Conservation (phyloP, 2,797 vertebrate species). For the Simalia tracyae region DNA sequence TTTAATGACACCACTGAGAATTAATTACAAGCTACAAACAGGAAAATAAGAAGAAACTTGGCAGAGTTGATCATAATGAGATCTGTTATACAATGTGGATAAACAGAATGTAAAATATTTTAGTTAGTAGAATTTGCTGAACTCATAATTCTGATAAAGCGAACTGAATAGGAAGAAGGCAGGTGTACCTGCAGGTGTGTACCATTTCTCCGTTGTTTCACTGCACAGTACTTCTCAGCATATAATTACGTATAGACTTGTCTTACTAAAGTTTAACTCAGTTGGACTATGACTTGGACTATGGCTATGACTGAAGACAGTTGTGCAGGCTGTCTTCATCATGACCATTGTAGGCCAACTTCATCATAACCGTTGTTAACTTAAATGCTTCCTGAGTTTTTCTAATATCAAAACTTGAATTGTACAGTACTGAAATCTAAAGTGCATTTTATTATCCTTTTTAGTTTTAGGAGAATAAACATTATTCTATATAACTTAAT, state of each 20-base stretch:
- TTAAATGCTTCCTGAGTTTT: not conserved
- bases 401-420: not conserved
- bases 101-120: conserved; percentile 27
- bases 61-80: not conserved
- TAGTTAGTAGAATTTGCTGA: not conserved
- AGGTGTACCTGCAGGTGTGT: not conserved
- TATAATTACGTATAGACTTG: not conserved
- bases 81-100: not conserved
- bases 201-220: not conserved
- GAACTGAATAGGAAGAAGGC: not conserved
- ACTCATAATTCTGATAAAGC: not conserved
- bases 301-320: not conserved
- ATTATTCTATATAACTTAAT: not conserved
- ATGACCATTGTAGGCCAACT: not conserved
- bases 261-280: not conserved
- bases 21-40: conserved; percentile 16
- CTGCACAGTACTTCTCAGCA: not conserved
- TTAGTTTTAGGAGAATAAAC: not conserved
- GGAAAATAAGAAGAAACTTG: conserved; percentile 22
- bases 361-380: not conserved
- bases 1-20: conserved; percentile 27
- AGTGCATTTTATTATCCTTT: not conserved
- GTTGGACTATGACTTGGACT: not conserved
- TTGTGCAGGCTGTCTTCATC: not conserved
- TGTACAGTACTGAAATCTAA: not conserved